Evolutionary conservation across 2,113 vertebrate genomes (phyloP).

Genomic region (Microtus richardsoni): DNA sequence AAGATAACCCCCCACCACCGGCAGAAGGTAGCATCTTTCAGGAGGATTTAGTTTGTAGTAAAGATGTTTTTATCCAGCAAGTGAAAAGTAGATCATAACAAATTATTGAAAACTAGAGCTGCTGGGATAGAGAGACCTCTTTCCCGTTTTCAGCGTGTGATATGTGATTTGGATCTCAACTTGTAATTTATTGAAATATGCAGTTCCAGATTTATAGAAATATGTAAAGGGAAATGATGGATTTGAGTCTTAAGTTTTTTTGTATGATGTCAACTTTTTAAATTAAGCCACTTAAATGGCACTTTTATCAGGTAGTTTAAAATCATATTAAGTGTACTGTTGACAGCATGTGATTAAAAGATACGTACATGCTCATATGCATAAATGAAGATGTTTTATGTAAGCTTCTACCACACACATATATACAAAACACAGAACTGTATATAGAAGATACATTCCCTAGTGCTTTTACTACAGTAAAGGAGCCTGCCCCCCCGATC

Average conservation of each 20-base stretch:
- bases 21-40: conserved; percentile 2
- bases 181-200: conserved; percentile 52
- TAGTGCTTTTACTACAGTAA: background rate
- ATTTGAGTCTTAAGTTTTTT: conserved; percentile 1
- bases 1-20: background rate
- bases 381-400: background rate
- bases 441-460: background rate
- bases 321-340: background rate
- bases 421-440: background rate
- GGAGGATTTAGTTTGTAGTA: conserved; percentile 30
- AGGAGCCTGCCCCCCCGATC: background rate
- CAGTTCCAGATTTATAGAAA: background rate
- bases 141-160: background rate
- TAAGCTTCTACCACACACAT: background rate
- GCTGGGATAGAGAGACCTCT: background rate
- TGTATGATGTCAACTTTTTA: conserved; percentile 11
- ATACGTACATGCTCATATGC: background rate
- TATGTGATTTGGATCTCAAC: conserved; percentile 25
- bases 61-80: conserved; percentile 50
- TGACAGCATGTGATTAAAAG: background rate
- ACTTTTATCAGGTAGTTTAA: conserved; percentile 1
- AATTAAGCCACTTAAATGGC: conserved; percentile 34
- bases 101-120: conserved; percentile 36
- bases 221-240: background rate
- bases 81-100: conserved; percentile 42